These are phyloP conservation scores for Erythrocebus patas DNA, from an alignment of 2,113 vertebrate genomes.

Conservation along the genomic window DNA sequence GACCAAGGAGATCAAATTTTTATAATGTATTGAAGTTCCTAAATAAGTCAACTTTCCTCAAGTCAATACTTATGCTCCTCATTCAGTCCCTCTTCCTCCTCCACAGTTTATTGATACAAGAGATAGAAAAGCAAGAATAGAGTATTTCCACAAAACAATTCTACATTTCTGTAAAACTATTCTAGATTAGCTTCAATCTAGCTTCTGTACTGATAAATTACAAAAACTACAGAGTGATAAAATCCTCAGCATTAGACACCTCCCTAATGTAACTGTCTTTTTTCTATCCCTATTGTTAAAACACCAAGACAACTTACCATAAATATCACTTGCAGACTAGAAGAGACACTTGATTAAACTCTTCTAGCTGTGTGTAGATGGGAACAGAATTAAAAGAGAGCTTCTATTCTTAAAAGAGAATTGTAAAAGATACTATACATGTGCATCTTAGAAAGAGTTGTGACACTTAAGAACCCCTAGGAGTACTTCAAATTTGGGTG, in stretches of 20 bases:
- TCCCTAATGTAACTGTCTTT: neutral
- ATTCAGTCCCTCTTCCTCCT: neutral
- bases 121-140: neutral
- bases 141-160: neutral
- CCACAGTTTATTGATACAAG: neutral
- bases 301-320: neutral
- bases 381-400: neutral
- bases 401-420: neutral
- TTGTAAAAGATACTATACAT: neutral
- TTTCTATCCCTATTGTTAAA: neutral
- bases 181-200: neutral
- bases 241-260: neutral
- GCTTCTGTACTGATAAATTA: neutral
- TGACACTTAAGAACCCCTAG: neutral
- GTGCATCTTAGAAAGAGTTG: neutral
- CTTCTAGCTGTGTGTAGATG: neutral
- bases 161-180: neutral
- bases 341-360: neutral
- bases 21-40: neutral
- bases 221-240: neutral
- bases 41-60: neutral
- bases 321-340: neutral
- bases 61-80: too few species aligned
- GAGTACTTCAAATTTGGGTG: neutral
- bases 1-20: neutral